These are phyloP conservation scores for Perizoma affinitatum DNA, from an alignment of 2,888 invertebrate genomes.

Conservation along the genomic window DNA sequence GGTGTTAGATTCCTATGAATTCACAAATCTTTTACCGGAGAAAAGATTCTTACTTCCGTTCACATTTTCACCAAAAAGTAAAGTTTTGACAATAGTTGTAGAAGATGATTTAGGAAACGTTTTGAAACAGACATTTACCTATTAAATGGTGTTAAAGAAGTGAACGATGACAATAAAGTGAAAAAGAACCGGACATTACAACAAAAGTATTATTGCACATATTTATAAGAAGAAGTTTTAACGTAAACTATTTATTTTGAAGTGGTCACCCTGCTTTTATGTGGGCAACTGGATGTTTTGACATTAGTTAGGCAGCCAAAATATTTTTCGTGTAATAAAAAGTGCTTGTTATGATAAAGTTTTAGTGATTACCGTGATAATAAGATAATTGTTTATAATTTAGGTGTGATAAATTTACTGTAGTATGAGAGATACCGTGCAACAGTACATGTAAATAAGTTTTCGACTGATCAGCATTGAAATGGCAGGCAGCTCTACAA, in stretches of 20 bases:
- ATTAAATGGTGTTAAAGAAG: slow-evolving; percentile 54
- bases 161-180: slow-evolving; percentile 71
- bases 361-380: slow-evolving; percentile 37
- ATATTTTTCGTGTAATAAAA: slow-evolving; percentile 25
- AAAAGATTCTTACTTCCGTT: slow-evolving; percentile 84
- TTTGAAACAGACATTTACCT: slow-evolving; percentile 85
- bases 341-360: slow-evolving; percentile 33
- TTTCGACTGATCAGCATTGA: slow-evolving; percentile 30
- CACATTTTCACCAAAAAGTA: slow-evolving; percentile 76
- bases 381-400: slow-evolving; percentile 33
- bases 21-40: slow-evolving; percentile 82
- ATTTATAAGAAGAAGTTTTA: slow-evolving; percentile 7
- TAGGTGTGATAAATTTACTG: slow-evolving; percentile 41
- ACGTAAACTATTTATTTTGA: slow-evolving; percentile 31
- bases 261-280: slow-evolving; percentile 45
- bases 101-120: slow-evolving; percentile 88
- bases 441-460: slow-evolving; percentile 27
- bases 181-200: slow-evolving; percentile 35
- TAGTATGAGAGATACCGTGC: slow-evolving; percentile 33
- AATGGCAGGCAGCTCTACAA: slow-evolving; percentile 59
- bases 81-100: slow-evolving; percentile 84
- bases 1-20: slow-evolving; percentile 86
- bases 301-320: slow-evolving; percentile 41
- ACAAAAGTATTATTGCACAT: slow-evolving; percentile 13
- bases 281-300: slow-evolving; percentile 47